phyloP scores from a whole-genome alignment of 1,140 invertebrate species.

The Subanguina moxae region DNA sequence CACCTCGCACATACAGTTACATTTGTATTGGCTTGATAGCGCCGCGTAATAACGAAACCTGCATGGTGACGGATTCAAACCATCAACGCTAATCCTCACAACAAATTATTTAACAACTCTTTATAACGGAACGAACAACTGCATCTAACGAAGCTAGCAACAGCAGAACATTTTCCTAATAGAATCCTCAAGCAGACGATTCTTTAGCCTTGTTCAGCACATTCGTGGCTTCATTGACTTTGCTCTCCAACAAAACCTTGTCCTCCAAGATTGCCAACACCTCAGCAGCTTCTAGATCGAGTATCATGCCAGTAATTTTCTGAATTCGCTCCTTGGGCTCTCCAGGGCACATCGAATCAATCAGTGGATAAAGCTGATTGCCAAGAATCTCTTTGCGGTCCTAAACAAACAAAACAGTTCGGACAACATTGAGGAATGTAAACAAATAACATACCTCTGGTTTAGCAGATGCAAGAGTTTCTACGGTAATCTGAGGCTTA shows the following conservation, averaged over 20 bases:
- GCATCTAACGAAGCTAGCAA: no score
- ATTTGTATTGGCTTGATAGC: no score
- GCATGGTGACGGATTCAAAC: no score
- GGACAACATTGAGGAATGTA: conserved; percentile 69
- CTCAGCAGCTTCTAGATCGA: conserved; percentile 78
- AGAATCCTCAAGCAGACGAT: no score
- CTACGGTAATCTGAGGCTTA: background rate
- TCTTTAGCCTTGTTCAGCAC: conserved; percentile 34
- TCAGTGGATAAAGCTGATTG: conserved; percentile 91
- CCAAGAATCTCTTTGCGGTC: conserved; percentile 99
- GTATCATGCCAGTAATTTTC: conserved; percentile 98
- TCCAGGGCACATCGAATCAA: conserved; percentile 76
- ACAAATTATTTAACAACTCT: no score
- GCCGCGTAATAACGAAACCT: no score
- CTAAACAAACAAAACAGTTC: conserved; percentile 28
- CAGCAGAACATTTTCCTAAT: no score
- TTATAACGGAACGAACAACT: no score
- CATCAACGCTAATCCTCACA: no score
- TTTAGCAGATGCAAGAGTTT: conserved; percentile 69
- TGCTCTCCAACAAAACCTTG: conserved; percentile 85
- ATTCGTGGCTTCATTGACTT: conserved; percentile 63
- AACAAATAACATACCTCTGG: conserved; percentile 85
- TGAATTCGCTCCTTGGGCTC: conserved; percentile 67
- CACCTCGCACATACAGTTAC: no score
- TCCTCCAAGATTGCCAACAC: conserved; percentile 82